These are phyloP conservation scores for Cisticola juncidis DNA, from an alignment of 2,113 vertebrate species.

Conservation along the genomic window DNA sequence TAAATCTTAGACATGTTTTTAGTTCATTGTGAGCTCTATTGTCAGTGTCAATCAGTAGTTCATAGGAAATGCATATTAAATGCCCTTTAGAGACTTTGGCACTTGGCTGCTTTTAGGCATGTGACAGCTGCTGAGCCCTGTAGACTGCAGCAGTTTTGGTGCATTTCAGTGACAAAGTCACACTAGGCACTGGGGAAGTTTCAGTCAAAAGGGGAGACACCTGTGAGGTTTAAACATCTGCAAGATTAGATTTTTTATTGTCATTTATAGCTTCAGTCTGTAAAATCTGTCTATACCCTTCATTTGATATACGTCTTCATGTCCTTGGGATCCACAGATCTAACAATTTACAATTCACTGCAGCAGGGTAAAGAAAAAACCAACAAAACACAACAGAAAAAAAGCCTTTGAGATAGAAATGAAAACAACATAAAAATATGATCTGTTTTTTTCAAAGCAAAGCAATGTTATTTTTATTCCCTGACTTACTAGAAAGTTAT, in stretches of 20 bases:
- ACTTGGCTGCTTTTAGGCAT: neutral
- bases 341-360: constrained; percentile 39
- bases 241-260: neutral
- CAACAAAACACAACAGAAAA: neutral
- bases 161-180: neutral
- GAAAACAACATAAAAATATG: constrained; percentile 48
- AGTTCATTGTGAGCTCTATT: neutral
- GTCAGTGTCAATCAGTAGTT: neutral
- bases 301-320: neutral
- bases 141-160: neutral
- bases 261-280: neutral
- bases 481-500: constrained; percentile 35
- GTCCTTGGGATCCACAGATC: neutral
- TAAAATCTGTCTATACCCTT: constrained; percentile 23
- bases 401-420: neutral
- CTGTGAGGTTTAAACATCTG: neutral
- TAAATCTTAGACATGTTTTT: neutral
- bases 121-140: neutral
- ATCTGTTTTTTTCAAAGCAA: neutral
- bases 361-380: neutral
- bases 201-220: neutral
- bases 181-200: neutral
- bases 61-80: neutral
- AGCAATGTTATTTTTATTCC: constrained; percentile 57
- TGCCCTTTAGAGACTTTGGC: neutral